These are phyloP conservation scores for Pampusana beccarii DNA, from an alignment of 2,113 vertebrate species.

Conservation along the genomic window DNA sequence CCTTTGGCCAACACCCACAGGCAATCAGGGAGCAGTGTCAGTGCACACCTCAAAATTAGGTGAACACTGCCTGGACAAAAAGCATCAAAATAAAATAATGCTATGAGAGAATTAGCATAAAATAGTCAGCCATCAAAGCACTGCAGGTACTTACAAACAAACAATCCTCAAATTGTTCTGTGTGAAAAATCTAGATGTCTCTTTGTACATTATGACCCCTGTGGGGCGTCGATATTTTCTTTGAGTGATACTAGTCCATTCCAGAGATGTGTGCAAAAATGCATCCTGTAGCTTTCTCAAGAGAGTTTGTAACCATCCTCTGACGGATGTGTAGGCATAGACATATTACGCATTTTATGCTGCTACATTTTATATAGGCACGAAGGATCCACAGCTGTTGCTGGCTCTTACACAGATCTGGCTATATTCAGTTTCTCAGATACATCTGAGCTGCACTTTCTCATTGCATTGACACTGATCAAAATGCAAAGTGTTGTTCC, in stretches of 20 bases:
- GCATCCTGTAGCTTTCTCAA: not conserved
- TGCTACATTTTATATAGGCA: not conserved
- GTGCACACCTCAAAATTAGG: not conserved
- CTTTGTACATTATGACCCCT: not conserved
- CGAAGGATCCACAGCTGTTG: not conserved
- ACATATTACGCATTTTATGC: accelerated
- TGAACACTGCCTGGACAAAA: not conserved
- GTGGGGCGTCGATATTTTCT: not conserved
- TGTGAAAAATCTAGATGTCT: not conserved
- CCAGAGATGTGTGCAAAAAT: not conserved
- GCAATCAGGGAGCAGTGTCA: not conserved
- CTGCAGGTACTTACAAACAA: not conserved
- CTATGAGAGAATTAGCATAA: not conserved
- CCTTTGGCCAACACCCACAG: not conserved
- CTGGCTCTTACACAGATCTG: not conserved
- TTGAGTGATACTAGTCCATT: not conserved
- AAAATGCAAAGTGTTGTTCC: not conserved
- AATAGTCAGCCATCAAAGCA: not conserved
- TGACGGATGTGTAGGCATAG: not conserved
- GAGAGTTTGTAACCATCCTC: not conserved
- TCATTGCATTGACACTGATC: not conserved
- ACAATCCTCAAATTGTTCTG: not conserved
- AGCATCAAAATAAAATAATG: not conserved
- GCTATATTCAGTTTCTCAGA: not conserved
- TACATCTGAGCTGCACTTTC: not conserved